Evolutionary conservation across 2,888 invertebrate genomes (phyloP), one percentile per base, ranked within the genome.

Genomic region (Drosophila cognata): DNA sequence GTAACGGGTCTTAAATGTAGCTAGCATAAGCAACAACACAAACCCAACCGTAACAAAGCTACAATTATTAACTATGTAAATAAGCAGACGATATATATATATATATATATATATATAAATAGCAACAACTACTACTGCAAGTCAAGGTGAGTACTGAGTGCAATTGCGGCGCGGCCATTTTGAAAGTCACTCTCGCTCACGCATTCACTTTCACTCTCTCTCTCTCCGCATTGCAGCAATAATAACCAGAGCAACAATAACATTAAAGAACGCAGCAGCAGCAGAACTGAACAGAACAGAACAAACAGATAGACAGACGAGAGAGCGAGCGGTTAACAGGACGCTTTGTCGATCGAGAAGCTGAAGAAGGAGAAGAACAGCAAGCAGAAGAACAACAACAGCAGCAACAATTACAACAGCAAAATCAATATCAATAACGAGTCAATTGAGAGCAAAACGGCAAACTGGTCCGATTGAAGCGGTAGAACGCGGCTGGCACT

Each of bases 401-500:
- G 43, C 38, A 43, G n/a, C 36, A 36, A 28, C 36, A 36, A 38
- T 25, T 21, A 35, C 35, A 55, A 41, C 35, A 29, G 7, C 7
- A 52, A 36, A 33, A 46, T 51, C 35, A 62, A 52, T n/a, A 68
- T 31, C 10, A 63, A 53, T 18, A 70, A 50, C 35, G 35, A 46
- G 55, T 65, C 60, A 62, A 66, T 64, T 57, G 10, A 46, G 57
- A 57, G 29, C 48, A 75, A 76, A 77, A 63, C 77, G 81, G 78
- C 79, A 81, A 79, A 70, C 78, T 81, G 79, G 51, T 79, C 62
- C 77, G 78, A 68, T 67, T 67, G 79, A 82, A 82, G 86, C 77
- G 74, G 64, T 88, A 69, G 71, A 78, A 74, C 79, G 71, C 76
- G 76, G 82, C 84, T 77, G 79, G 81, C 81, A 80, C 83, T 92